A percentile compares a stretch with the other conserved stretches of the same genome.
Evolutionary conservation across 2,113 vertebrate genomes (phyloP).

Genomic region (Naja naja): DNA sequence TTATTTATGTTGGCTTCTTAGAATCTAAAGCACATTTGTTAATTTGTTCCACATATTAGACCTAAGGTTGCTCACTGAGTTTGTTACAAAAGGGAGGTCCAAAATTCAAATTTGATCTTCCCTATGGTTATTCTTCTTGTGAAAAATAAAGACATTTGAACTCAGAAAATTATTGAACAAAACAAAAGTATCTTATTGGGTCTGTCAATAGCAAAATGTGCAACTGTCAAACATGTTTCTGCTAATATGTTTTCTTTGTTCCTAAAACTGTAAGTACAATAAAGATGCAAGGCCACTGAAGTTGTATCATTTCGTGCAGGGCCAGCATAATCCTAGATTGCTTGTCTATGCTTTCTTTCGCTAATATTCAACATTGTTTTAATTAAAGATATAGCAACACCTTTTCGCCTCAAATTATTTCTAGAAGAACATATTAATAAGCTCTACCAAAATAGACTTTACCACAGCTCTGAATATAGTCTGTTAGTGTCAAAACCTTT

Average conservation of each 20-base stretch:
- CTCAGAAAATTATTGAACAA: not conserved
- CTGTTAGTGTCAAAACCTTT: not conserved
- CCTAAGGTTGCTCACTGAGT: not conserved
- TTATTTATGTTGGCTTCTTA: not conserved
- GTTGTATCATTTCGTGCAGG: not conserved
- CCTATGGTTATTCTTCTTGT: not conserved
- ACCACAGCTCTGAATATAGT: not conserved
- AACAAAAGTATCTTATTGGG: not conserved
- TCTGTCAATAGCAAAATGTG: not conserved
- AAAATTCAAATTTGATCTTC: not conserved
- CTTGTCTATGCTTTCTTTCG: not conserved
- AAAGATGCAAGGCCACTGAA: not conserved
- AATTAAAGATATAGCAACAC: not conserved
- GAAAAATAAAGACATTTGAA: not conserved
- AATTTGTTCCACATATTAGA: not conserved
- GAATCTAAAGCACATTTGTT: not conserved
- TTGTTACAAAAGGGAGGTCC: not conserved
- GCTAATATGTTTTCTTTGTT: not conserved
- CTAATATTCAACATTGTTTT: not conserved
- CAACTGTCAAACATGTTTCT: not conserved
- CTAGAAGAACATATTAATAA: not conserved
- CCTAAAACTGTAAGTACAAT: not conserved
- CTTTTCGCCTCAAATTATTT: not conserved
- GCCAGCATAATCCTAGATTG: not conserved
- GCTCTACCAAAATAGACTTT: not conserved